Conservation (phyloP, 2,113 vertebrate species). For the Genyomyrus donnyi region DNA sequence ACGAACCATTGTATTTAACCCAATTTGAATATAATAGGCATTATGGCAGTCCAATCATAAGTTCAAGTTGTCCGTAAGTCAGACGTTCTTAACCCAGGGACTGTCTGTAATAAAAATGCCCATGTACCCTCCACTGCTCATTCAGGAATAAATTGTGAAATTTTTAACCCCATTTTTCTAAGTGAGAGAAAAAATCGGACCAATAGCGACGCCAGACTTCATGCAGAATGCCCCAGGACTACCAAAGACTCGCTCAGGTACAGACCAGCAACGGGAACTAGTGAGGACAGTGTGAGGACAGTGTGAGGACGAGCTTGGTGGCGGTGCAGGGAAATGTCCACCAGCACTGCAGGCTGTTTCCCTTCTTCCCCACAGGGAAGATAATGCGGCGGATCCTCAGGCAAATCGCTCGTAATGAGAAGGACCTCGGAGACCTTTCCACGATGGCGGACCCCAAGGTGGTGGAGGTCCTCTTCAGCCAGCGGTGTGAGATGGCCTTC, state of each 20-base stretch:
- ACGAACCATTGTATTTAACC: no score
- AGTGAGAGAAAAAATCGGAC: conserved; percentile 73
- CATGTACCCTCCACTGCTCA: not conserved
- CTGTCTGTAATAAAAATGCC: not conserved
- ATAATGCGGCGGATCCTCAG: conserved; percentile 69
- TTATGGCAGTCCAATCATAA: not conserved
- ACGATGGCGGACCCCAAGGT: conserved; percentile 68
- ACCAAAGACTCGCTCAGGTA: conserved; percentile 74
- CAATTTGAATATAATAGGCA: not conserved
- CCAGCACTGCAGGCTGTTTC: not conserved
- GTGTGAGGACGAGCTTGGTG: not conserved
- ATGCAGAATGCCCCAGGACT: conserved; percentile 69
- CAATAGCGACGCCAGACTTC: conserved; percentile 72
- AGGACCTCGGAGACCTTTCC: conserved; percentile 67
- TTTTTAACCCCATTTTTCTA: conserved; percentile 4
- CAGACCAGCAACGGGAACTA: not conserved
- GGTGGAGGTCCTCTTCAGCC: conserved; percentile 63
- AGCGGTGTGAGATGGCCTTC: conserved; percentile 59
- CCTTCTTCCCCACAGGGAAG: conserved; percentile 49
- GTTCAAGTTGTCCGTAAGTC: not conserved
- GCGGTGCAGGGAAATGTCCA: not conserved
- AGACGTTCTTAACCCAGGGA: not conserved
- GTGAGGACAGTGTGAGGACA: not conserved
- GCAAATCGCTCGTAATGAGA: conserved; percentile 65
- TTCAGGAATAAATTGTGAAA: not conserved